Evolutionary conservation across 2,888 invertebrate genomes (phyloP), one percentile per base, ranked within the genome.

Genomic region (Notodromas monacha): DNA sequence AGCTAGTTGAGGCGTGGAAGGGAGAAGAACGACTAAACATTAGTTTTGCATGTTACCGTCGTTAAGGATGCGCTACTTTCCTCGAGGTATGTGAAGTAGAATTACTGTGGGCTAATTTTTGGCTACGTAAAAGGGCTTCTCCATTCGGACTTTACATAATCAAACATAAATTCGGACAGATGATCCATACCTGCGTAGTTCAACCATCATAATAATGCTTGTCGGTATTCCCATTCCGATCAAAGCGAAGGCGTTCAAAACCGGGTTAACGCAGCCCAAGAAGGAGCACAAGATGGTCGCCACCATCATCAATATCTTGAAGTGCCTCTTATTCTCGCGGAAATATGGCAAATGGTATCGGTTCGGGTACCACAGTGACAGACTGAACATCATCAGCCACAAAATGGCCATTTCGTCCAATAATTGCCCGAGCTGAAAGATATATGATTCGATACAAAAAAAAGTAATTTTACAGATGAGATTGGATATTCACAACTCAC

Each of bases 321-420:
- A n/a, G n/a, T n/a, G 64, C 65, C 65, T 58, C 43, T 64, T 60
- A 35, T 62, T 63, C 36, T 55, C 51, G 34, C 65, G 53, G 42
- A 61, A 60, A 38, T 55, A 56, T 8, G 68, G 68, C 41, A 68
- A 66, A 44, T 63, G 59, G 45, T 38, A 29, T n/a, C 61, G 54
- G 41, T 59, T 56, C 14, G 69, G 69, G 33, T 63, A 58, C 50
- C 69, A 72, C 52, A 72, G 57, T 16, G 67, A 64, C 44, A 68
- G 65, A 4, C 64, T 65, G 13, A 68, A 66, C 57, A 68, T 65
- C 39, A 67, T 64, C 2, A 72, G 63, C 74, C 73, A 74, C 28
- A 74, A 45, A 43, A 74, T 74, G 28, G 70, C 63, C 38, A 73
- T 49, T 45, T 74, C 73, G 49, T 74, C 73, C 33, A 74, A 48